Conservation (phyloP, 2,113 vertebrate genomes). For the Anoplopoma fimbria region DNA sequence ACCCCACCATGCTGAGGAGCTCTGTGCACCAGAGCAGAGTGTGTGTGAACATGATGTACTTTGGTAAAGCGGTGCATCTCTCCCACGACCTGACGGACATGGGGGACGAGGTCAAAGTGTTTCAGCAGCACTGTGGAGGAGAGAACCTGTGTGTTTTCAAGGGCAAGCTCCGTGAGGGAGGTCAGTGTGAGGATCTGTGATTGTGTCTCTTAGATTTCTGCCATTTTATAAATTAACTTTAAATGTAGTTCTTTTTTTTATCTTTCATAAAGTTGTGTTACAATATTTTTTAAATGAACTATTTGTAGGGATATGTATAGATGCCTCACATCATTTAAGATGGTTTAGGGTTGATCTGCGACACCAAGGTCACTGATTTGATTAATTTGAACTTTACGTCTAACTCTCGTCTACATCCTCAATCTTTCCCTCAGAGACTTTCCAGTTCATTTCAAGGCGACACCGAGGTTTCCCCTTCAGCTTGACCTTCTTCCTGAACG, state of each 20-base stretch:
- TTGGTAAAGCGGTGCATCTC: slow-evolving; percentile 89
- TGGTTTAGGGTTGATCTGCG: background rate
- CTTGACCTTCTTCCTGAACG: slow-evolving; percentile 94
- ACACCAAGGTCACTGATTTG: background rate
- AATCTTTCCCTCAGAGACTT: slow-evolving; percentile 84
- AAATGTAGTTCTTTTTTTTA: background rate
- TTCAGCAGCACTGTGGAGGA: slow-evolving; percentile 96
- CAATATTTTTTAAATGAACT: too few relatives aligned
- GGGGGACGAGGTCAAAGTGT: slow-evolving; percentile 91
- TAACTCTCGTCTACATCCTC: background rate
- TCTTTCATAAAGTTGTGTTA: background rate
- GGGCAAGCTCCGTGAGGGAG: slow-evolving; percentile 90
- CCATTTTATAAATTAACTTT: background rate
- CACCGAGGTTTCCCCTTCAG: slow-evolving; percentile 96
- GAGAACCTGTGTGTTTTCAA: slow-evolving; percentile 95
- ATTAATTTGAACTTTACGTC: background rate
- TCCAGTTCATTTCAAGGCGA: slow-evolving; percentile 91
- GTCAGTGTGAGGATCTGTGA: slow-evolving; percentile 75
- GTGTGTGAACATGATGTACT: slow-evolving; percentile 89
- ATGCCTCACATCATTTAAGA: background rate
- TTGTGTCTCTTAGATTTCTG: background rate
- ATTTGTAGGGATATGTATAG: background rate
- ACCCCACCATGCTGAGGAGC: slow-evolving; percentile 81
- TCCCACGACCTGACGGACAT: slow-evolving; percentile 78
- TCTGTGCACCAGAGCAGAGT: slow-evolving; percentile 84